Conservation (phyloP, 1,140 invertebrate species). For the Parasteatoda tepidariorum region DNA sequence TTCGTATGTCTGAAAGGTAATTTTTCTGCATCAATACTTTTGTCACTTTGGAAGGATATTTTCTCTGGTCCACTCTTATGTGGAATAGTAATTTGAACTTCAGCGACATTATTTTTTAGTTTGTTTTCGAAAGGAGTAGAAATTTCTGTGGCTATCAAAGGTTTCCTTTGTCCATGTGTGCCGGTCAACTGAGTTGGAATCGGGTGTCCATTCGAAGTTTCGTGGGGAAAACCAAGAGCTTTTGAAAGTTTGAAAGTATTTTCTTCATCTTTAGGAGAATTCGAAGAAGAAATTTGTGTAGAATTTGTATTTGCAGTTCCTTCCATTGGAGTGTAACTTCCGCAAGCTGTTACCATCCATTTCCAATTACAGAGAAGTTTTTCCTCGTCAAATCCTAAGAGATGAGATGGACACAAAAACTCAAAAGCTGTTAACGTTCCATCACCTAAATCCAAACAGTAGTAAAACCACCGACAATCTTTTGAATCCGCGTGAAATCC, state of each 20-base stretch:
- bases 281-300: not conserved
- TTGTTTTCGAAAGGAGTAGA: not conserved
- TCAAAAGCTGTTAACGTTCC: conserved; percentile 78
- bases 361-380: conserved; percentile 83
- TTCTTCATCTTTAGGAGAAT: not conserved
- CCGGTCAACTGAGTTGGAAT: too few relatives aligned
- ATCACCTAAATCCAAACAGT: conserved; percentile 81
- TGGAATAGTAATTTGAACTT: not conserved
- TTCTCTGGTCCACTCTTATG: not conserved
- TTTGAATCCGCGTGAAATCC: conserved; percentile 84
- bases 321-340: conserved; percentile 65
- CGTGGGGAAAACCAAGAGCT: not conserved
- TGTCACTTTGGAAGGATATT: not conserved
- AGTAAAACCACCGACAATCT: conserved; percentile 88
- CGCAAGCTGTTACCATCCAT: conserved; percentile 80
- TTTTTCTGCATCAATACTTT: not conserved
- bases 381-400: conserved; percentile 80
- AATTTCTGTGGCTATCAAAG: not conserved
- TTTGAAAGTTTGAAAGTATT: not conserved
- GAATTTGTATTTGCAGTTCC: not conserved
- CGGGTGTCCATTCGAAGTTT: too few relatives aligned
- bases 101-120: not conserved
- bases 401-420: conserved; percentile 83
- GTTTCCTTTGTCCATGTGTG: not conserved
- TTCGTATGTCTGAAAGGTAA: not conserved